Evolutionary conservation across 1,140 invertebrate genomes (phyloP).

Genomic region (Polypedilum vanderplanki): DNA sequence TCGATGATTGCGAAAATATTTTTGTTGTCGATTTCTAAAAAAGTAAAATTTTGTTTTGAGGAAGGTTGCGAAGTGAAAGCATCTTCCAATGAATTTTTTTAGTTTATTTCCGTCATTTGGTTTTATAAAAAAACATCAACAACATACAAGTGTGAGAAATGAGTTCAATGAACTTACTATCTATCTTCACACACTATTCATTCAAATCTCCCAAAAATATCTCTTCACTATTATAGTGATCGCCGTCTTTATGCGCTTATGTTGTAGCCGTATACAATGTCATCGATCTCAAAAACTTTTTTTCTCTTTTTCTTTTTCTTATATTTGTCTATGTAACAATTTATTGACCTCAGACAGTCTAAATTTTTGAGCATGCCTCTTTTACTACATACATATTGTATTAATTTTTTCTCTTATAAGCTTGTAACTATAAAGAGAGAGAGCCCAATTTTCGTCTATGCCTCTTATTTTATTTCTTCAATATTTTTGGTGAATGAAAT

Average conservation of each 20-base stretch:
- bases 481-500: conserved; percentile 6
- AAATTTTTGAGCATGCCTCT: background rate
- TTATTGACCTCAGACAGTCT: conserved; percentile 22
- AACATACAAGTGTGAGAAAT: background rate
- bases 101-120: background rate
- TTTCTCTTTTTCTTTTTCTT: background rate
- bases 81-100: background rate
- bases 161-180: background rate
- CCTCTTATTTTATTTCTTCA: no score
- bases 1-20: no score
- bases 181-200: background rate
- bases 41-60: no score
- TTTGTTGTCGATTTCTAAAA: no score
- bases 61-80: background rate
- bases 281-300: background rate
- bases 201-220: conserved; percentile 1
- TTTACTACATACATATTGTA: background rate
- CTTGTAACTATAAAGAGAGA: background rate
- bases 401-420: background rate
- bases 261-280: background rate
- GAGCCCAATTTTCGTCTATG: no score
- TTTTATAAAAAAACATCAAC: background rate
- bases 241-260: conserved; percentile 15
- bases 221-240: background rate
- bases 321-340: background rate